Percentiles rank a stretch among this genome's conserved stretches.
These are phyloP conservation scores for Clunio marinus DNA, from an alignment of 2,888 invertebrate genomes.

Conservation along the genomic window DNA sequence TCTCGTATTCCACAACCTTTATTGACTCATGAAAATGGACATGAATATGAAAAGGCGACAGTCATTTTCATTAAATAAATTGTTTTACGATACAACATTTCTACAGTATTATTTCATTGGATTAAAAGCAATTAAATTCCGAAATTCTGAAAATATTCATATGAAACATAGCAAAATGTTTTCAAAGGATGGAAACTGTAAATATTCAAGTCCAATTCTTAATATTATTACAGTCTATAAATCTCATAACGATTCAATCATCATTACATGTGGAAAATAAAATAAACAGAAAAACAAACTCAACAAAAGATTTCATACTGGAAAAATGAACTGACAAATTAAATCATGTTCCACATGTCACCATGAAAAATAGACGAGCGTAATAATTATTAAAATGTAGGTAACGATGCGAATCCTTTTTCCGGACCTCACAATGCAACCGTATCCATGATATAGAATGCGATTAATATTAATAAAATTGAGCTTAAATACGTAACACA, in stretches of 20 bases:
- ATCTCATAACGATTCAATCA: not conserved
- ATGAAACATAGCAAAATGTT: too few relatives aligned
- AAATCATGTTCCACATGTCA: not conserved
- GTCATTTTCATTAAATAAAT: too few relatives aligned
- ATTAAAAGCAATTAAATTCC: too few relatives aligned
- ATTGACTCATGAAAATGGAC: too few relatives aligned
- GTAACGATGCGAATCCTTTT: not conserved
- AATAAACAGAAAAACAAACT: not conserved
- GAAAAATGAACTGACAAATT: not conserved
- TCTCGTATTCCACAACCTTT: too few relatives aligned
- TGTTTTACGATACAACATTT: too few relatives aligned
- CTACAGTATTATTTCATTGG: too few relatives aligned
- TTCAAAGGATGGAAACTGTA: too few relatives aligned
- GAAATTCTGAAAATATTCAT: too few relatives aligned
- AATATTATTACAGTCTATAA: too few relatives aligned
- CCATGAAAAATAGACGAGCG: not conserved
- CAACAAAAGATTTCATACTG: not conserved
- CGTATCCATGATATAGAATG: slow-evolving; percentile 5
- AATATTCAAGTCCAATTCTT: too few relatives aligned
- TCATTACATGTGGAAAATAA: not conserved
- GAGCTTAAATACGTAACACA: not conserved
- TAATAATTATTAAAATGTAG: slow-evolving; percentile 6
- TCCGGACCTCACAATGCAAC: not conserved
- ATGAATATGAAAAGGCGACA: too few relatives aligned
- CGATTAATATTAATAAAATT: slow-evolving; percentile 24